A percentile compares a stretch with the other conserved stretches of the same genome.
Conservation (phyloP, 2,797 vertebrate genomes). For the Scolopax bukidnonensis region DNA sequence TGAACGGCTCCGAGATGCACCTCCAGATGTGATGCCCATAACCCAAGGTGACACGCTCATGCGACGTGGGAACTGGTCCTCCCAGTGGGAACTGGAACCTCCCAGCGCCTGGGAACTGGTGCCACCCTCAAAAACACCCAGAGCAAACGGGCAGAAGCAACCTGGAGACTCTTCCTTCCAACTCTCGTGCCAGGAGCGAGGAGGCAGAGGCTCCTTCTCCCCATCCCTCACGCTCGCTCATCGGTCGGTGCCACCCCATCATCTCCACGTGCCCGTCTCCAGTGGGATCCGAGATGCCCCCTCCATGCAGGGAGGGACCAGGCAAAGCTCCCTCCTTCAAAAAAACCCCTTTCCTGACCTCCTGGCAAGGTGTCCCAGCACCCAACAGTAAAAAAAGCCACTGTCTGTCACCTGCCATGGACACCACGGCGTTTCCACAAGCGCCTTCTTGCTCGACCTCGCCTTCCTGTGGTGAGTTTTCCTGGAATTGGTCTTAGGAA, state of each 20-base stretch:
- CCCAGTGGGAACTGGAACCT: not conserved
- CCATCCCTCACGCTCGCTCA: not conserved
- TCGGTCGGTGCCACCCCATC: not conserved
- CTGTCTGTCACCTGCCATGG: accelerated
- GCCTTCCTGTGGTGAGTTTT: accelerated
- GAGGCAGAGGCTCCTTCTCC: not conserved
- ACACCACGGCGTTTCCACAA: accelerated
- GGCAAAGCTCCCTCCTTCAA: not conserved
- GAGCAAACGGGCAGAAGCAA: accelerated
- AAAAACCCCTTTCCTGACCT: not conserved
- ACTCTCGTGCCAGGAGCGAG: not conserved
- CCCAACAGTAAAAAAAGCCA: not conserved
- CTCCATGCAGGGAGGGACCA: accelerated
- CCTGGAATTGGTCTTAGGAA: accelerated
- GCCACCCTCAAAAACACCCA: accelerated
- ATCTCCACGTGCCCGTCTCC: accelerated
- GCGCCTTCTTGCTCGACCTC: accelerated
- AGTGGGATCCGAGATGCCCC: accelerated
- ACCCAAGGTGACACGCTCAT: accelerated
- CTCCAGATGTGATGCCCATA: accelerated
- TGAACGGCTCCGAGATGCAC: not conserved
- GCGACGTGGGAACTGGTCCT: too few relatives aligned
- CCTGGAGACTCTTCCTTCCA: not conserved
- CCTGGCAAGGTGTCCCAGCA: not conserved
- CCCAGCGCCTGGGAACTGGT: accelerated